Evolutionary conservation across 2,888 invertebrate genomes (phyloP).

Genomic region (Alentia gelatinosa): DNA sequence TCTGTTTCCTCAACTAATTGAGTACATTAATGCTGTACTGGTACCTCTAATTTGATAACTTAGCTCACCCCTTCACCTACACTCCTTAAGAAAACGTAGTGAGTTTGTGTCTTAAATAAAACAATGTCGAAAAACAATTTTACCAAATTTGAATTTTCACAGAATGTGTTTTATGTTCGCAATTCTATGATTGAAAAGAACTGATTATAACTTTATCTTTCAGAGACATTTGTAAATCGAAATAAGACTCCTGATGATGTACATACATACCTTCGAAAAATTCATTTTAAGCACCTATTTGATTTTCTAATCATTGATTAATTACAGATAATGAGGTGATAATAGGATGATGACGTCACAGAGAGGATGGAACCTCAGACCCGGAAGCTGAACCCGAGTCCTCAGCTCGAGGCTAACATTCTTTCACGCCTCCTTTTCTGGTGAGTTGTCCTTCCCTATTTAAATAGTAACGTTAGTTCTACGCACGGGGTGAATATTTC

Average conservation of each 20-base stretch:
- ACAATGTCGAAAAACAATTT: neutral
- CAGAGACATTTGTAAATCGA: too few relatives aligned
- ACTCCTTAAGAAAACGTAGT: too few relatives aligned
- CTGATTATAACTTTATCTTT: neutral
- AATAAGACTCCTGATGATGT: too few relatives aligned
- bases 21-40: too few relatives aligned
- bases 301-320: neutral
- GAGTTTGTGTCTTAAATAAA: too few relatives aligned
- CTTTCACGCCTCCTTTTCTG: conserved; percentile 54
- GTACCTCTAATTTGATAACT: too few relatives aligned
- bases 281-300: too few relatives aligned
- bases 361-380: conserved; percentile 44
- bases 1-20: too few relatives aligned
- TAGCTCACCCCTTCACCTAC: too few relatives aligned
- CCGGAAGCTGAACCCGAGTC: conserved; percentile 50
- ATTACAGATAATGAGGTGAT: conserved; percentile 34
- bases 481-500: too few relatives aligned
- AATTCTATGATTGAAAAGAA: neutral
- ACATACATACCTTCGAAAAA: neutral
- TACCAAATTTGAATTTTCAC: neutral
- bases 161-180: neutral
- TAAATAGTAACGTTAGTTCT: too few relatives aligned
- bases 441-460: conserved; percentile 50
- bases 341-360: conserved; percentile 23
- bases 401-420: conserved; percentile 52